Percentiles rank a stretch among this genome's conserved stretches.
phyloP scores from a whole-genome alignment of 2,888 invertebrate species.

The Cremastinae sp. region DNA sequence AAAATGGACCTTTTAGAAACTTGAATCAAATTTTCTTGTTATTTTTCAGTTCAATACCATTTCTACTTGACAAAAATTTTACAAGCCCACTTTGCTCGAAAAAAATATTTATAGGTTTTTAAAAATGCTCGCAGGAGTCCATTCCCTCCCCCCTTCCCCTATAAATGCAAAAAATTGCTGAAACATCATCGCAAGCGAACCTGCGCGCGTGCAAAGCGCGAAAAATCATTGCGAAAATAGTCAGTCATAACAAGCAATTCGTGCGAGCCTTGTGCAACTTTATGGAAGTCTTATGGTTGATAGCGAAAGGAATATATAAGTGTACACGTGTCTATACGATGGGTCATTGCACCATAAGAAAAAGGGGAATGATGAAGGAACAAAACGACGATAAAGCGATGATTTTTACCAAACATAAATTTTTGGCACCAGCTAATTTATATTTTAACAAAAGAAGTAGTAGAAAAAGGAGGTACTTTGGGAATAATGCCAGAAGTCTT shows the following conservation, averaged over 20 bases:
- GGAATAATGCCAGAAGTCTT: too few relatives aligned
- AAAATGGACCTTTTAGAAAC: too few relatives aligned
- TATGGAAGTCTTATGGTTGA: constrained; percentile 61
- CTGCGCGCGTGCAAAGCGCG: constrained; percentile 41
- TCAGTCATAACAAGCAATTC: constrained; percentile 60
- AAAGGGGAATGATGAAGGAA: constrained; percentile 36
- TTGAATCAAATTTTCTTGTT: too few relatives aligned
- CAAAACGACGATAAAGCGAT: constrained; percentile 3
- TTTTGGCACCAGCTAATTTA: too few relatives aligned
- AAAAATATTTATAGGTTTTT: neutral
- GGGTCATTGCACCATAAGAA: constrained; percentile 53
- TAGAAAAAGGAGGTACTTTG: too few relatives aligned
- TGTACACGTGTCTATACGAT: constrained; percentile 27
- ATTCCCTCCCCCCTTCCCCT: too few relatives aligned
- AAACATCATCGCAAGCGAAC: neutral
- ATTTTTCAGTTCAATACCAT: too few relatives aligned
- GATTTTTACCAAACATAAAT: constrained; percentile 1
- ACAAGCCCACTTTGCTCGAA: too few relatives aligned
- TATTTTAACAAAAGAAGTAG: too few relatives aligned
- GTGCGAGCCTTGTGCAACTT: constrained; percentile 60
- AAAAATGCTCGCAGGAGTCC: too few relatives aligned
- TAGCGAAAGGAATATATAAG: constrained; percentile 53
- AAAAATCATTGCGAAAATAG: constrained; percentile 55
- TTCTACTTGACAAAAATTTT: too few relatives aligned
- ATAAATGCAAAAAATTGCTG: too few relatives aligned